A percentile compares a stretch with the other conserved stretches of the same genome.
These are phyloP conservation scores for Stichodactyla helianthus DNA, from an alignment of 64 coral and sea anemone species.

Conservation along the genomic window DNA sequence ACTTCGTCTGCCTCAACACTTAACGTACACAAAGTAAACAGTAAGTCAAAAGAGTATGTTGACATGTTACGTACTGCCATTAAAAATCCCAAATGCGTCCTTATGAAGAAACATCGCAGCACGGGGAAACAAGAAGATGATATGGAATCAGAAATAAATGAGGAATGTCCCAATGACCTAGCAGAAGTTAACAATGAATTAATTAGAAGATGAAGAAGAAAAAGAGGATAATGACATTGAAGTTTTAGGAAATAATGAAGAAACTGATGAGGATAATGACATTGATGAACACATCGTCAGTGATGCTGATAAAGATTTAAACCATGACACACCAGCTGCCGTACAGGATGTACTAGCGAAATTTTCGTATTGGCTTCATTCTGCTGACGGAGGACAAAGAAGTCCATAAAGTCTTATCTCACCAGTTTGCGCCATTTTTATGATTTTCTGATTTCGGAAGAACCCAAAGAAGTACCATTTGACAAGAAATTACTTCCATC, in stretches of 20 bases:
- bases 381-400: conserved; percentile 64
- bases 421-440: conserved; percentile 39
- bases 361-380: conserved; percentile 56
- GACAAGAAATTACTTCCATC: conserved; percentile 15
- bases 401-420: conserved; percentile 41
- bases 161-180: neutral
- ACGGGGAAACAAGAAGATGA: conserved; percentile 10
- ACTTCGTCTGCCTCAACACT: neutral
- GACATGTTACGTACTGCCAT: too few species aligned
- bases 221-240: too few species aligned
- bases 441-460: conserved; percentile 32
- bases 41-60: neutral
- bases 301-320: neutral
- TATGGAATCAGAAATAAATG: neutral
- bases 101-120: neutral
- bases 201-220: neutral
- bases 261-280: neutral
- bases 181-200: neutral
- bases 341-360: conserved; percentile 12
- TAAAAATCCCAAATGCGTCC: neutral
- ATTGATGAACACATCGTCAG: neutral
- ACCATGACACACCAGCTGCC: neutral
- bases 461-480: conserved; percentile 12
- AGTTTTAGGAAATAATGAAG: conserved; percentile 6
- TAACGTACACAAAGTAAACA: conserved; percentile 15